Conservation (phyloP, 2,888 invertebrate species). For the Ephialtes manifestator region DNA sequence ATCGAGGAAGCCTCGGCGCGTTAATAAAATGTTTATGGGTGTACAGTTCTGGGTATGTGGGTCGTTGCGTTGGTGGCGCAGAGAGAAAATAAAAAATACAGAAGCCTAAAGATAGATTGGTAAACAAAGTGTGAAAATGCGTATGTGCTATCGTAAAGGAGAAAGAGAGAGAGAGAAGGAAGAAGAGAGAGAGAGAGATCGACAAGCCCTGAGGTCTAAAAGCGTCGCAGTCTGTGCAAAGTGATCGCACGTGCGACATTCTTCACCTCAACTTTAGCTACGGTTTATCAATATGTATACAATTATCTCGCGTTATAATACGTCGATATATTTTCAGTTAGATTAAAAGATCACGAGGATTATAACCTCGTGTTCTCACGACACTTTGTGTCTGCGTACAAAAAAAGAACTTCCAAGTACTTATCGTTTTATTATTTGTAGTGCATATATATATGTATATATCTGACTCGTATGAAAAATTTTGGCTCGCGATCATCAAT, state of each 20-base stretch:
- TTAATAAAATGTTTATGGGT: slow-evolving; percentile 27
- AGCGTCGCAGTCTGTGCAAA: slow-evolving; percentile 56
- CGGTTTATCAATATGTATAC: not conserved
- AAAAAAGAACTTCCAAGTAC: not conserved
- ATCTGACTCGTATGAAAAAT: slow-evolving; percentile 26
- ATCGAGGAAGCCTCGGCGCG: slow-evolving; percentile 5
- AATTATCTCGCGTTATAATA: not conserved
- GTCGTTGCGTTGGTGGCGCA: slow-evolving; percentile 32
- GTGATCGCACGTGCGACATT: slow-evolving; percentile 57
- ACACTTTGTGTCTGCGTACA: slow-evolving; percentile 19
- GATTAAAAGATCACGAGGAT: slow-evolving; percentile 18
- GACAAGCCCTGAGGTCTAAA: slow-evolving; percentile 71
- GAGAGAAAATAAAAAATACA: slow-evolving; percentile 43
- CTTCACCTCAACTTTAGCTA: slow-evolving; percentile 32
- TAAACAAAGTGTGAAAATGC: slow-evolving; percentile 45
- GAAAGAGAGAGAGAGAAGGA: slow-evolving; percentile 6
- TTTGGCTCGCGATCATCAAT: not conserved
- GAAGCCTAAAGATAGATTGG: slow-evolving; percentile 49
- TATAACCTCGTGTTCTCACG: not conserved
- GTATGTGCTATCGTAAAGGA: slow-evolving; percentile 22
- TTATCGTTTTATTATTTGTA: not conserved
- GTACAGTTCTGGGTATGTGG: slow-evolving; percentile 7
- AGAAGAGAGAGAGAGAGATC: slow-evolving; percentile 34
- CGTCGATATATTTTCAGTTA: slow-evolving; percentile 15
- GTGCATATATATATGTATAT: not conserved